A percentile compares a stretch with the other conserved stretches of the same genome.
Evolutionary conservation across 2,888 invertebrate genomes (phyloP).

Genomic region (Ochlodes sylvanus): DNA sequence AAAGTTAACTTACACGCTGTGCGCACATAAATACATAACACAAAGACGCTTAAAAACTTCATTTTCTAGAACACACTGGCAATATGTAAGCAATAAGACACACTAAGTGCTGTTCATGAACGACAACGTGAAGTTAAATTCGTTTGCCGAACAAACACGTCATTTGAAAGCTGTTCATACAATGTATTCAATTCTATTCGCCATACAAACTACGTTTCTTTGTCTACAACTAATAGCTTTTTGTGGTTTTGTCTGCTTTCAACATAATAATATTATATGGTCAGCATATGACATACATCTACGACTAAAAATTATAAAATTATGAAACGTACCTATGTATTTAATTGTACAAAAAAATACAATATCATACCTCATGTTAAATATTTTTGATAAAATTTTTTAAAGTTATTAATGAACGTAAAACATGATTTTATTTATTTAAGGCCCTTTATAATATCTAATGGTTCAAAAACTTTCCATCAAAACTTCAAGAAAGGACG

Average conservation of each 20-base stretch:
- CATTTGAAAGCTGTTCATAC: slow-evolving; percentile 33
- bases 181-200: slow-evolving; percentile 25
- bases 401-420: too few relatives aligned
- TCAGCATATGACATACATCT: too few relatives aligned
- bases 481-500: too few relatives aligned
- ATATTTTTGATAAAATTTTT: too few relatives aligned
- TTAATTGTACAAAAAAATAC: too few relatives aligned
- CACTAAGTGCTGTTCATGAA: slow-evolving; percentile 16
- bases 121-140: slow-evolving; percentile 20
- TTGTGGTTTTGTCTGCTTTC: neutral
- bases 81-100: slow-evolving; percentile 2
- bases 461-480: too few relatives aligned
- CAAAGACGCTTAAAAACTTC: slow-evolving; percentile 21
- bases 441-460: too few relatives aligned
- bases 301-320: too few relatives aligned
- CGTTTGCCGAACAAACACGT: slow-evolving; percentile 11
- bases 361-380: too few relatives aligned
- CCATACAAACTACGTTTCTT: slow-evolving; percentile 3
- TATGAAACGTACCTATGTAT: too few relatives aligned
- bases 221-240: neutral
- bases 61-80: slow-evolving; percentile 32
- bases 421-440: too few relatives aligned
- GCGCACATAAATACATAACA: slow-evolving; percentile 11
- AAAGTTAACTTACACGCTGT: slow-evolving; percentile 20
- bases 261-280: too few relatives aligned